Conservation (phyloP, 2,113 vertebrate species). For the Phrynosoma platyrhinos region DNA sequence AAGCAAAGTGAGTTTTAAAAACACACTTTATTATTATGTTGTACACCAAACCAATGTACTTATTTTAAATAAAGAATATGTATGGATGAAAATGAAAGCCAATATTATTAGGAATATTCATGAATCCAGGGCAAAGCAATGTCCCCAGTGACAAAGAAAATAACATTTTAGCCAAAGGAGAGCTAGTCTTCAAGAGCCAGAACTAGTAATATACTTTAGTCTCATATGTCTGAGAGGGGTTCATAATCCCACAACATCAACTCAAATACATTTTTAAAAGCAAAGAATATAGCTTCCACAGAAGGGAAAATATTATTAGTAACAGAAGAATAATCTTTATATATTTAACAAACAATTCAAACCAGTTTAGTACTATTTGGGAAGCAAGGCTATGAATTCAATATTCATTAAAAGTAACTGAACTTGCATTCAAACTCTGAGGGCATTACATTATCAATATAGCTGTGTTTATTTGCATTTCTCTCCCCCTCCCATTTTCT, state of each 20-base stretch:
- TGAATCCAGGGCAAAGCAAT: slow-evolving; percentile 6
- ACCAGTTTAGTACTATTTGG: background rate
- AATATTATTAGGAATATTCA: background rate
- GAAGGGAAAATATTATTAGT: background rate
- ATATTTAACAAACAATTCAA: background rate
- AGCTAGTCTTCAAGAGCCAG: background rate
- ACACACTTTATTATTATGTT: background rate
- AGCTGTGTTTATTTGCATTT: background rate
- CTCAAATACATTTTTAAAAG: background rate
- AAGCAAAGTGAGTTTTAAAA: background rate
- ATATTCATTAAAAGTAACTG: background rate
- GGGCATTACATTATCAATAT: background rate
- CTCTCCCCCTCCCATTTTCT: background rate
- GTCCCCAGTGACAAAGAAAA: background rate
- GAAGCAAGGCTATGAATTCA: background rate
- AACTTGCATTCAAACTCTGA: background rate
- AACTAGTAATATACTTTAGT: background rate
- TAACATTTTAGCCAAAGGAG: background rate
- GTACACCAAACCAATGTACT: slow-evolving; percentile 1
- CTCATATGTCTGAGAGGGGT: background rate
- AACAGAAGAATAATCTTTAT: slow-evolving; percentile 1
- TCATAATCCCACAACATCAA: slow-evolving; percentile 3
- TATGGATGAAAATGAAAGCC: slow-evolving; percentile 29
- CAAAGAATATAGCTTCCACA: background rate
- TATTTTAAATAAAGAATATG: slow-evolving; percentile 6